Evolutionary conservation across 2,113 vertebrate species (phyloP).

Genomic region (Casuarius casuarius): DNA sequence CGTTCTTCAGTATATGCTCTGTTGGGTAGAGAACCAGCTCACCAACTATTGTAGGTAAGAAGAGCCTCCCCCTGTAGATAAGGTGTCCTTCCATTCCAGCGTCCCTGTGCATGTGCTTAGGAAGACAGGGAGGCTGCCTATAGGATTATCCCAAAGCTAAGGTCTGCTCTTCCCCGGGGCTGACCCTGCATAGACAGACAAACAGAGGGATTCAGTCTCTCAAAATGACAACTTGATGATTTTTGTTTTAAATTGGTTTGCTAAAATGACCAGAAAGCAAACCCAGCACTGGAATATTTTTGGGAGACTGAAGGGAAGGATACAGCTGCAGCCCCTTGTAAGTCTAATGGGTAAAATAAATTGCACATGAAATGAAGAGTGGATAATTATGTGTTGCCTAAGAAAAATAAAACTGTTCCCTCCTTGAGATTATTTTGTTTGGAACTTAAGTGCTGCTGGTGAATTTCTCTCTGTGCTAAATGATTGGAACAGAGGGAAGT

Average conservation of each 20-base stretch:
- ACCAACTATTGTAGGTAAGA: accelerated
- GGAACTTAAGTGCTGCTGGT: neutral
- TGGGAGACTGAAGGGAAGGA: neutral
- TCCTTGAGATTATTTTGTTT: conserved; percentile 23
- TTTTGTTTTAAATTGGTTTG: neutral
- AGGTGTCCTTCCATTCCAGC: neutral
- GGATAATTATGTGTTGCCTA: conserved; percentile 56
- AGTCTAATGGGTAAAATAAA: conserved; percentile 5
- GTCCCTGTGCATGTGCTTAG: accelerated
- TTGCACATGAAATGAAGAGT: neutral
- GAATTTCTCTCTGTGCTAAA: neutral
- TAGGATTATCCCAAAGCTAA: neutral
- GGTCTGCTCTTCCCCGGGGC: neutral
- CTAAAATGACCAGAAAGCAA: conserved; percentile 18
- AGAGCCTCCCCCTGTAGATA: accelerated
- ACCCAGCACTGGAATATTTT: neutral
- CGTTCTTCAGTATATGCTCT: neutral
- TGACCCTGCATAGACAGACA: neutral
- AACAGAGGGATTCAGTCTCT: neutral
- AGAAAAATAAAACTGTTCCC: conserved; percentile 2
- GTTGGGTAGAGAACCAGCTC: neutral
- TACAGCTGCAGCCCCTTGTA: conserved; percentile 35
- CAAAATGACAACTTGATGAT: neutral
- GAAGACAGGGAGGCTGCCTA: neutral
- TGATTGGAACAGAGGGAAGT: neutral